Percentiles rank a stretch among this genome's conserved stretches.
phyloP scores from a whole-genome alignment of 2,113 vertebrate genomes.

The Pristiophorus japonicus region DNA sequence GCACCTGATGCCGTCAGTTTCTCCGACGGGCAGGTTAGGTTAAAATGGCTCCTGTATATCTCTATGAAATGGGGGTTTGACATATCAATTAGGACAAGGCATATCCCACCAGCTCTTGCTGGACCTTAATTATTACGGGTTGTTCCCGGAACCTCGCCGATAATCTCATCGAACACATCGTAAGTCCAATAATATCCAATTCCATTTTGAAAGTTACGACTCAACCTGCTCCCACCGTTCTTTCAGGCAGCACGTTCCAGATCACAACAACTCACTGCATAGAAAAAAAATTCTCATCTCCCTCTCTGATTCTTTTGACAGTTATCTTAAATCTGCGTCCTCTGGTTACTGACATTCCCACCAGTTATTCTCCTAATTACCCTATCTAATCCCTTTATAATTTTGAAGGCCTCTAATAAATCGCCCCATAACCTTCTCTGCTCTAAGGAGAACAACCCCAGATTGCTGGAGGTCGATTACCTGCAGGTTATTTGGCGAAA shows the following conservation, averaged over 20 bases:
- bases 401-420: not conserved
- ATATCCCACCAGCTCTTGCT: too few relatives aligned
- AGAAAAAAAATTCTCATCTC: not conserved
- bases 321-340: not conserved
- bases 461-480: conserved; percentile 51
- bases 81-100: too few relatives aligned
- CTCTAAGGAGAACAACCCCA: not conserved
- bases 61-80: too few relatives aligned
- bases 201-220: not conserved
- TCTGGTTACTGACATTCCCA: not conserved
- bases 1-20: too few relatives aligned
- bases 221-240: not conserved
- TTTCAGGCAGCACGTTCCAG: not conserved
- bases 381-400: not conserved
- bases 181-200: too few relatives aligned
- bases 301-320: not conserved
- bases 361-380: not conserved
- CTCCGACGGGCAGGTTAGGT: too few relatives aligned
- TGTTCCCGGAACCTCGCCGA: too few relatives aligned
- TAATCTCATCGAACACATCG: too few relatives aligned
- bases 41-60: too few relatives aligned
- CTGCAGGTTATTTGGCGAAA: conserved; percentile 89
- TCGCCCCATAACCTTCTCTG: not conserved
- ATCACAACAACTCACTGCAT: not conserved
- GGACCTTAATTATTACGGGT: too few relatives aligned